Evolutionary conservation across 2,113 vertebrate species (phyloP), one percentile per base, ranked within the genome.

Genomic region (Dolichallabes microphthalmus): DNA sequence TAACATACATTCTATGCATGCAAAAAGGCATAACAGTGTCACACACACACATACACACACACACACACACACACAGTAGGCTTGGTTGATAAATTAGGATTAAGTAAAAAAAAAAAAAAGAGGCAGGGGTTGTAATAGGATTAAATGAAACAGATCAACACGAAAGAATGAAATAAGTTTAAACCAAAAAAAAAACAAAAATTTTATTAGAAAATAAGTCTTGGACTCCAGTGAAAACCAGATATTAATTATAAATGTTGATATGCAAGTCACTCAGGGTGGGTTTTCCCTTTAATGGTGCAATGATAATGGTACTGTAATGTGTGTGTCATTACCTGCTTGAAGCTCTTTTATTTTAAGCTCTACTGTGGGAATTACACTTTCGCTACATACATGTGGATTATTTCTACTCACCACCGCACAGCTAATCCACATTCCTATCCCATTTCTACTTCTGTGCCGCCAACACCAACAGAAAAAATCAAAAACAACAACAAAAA

Each of bases 391-490:
- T 61, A 55, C 27, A 63, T 22, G 81, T 69, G 52, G 45, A 60
- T 75, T 73, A 83, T 75, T 83, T 75, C 32, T 35, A 75, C 57
- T 83, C 52, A 19, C 35, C 66, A 63, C 57, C 75, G 82, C 55
- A 30, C 55, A 53, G n/a, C n/a, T 52, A 82, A 64, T 68, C 61
- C 50, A 66, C 64, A 19, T n/a, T 52, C 58, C 79, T 4, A 39
- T 3, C 35, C 60, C 60, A 30, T 8, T 45, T 45, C 45, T 45
- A 32, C 15, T 32, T 20, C 63, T 53, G 25, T 22, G 14, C 1
- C 45, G 9, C 63, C 10, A 14, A 10, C 45, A 7, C 7, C 32
- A 2, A 45, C 39, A 39, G 0, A 39, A 39, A 39, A 39, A 39
- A 39, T n/a, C 4, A 39, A 39, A 39, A 39, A 39, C 0, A 3